Evolutionary conservation across 2,113 vertebrate genomes (phyloP).

Genomic region (Coracopsis vasa): DNA sequence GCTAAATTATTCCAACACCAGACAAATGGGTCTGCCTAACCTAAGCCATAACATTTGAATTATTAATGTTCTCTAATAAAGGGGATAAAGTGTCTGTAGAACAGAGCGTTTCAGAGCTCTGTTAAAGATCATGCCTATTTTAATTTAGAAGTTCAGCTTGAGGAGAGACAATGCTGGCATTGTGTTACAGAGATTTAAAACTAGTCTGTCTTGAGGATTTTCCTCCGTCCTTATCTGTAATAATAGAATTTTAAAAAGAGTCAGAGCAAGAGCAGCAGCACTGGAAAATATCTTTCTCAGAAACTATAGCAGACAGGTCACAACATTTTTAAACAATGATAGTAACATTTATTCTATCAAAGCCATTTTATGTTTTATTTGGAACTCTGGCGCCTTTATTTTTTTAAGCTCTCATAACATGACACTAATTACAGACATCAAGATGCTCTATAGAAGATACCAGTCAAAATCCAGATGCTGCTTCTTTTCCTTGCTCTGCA

Average conservation of each 20-base stretch:
- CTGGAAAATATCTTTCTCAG: conserved; percentile 84
- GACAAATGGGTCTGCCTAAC: conserved; percentile 64
- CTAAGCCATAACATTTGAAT: conserved; percentile 62
- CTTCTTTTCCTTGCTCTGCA: conserved; percentile 73
- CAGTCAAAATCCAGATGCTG: conserved; percentile 79
- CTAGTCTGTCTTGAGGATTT: conserved; percentile 74
- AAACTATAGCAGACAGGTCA: conserved; percentile 86
- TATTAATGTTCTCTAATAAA: conserved; percentile 74
- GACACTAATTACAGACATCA: conserved; percentile 98
- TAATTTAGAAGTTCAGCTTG: conserved; percentile 74
- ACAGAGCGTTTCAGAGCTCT: conserved; percentile 67
- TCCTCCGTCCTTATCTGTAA: conserved; percentile 78
- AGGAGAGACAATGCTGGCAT: conserved; percentile 75
- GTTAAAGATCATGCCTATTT: conserved; percentile 73
- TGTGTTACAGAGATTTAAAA: conserved; percentile 77
- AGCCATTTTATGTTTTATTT: conserved; percentile 98
- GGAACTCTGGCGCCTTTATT: conserved; percentile 91
- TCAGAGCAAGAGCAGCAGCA: conserved; percentile 56
- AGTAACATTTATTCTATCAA: conserved; percentile 95
- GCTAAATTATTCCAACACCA: conserved; percentile 31
- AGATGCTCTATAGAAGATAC: conserved; percentile 88
- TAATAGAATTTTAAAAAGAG: conserved; percentile 74
- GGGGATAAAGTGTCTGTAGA: conserved; percentile 63
- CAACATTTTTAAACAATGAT: conserved; percentile 94
- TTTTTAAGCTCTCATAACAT: conserved; percentile 88